Base-by-base conservation (phyloP, 2,113 vertebrate species). In the Phyllostomus hastatus region DNA sequence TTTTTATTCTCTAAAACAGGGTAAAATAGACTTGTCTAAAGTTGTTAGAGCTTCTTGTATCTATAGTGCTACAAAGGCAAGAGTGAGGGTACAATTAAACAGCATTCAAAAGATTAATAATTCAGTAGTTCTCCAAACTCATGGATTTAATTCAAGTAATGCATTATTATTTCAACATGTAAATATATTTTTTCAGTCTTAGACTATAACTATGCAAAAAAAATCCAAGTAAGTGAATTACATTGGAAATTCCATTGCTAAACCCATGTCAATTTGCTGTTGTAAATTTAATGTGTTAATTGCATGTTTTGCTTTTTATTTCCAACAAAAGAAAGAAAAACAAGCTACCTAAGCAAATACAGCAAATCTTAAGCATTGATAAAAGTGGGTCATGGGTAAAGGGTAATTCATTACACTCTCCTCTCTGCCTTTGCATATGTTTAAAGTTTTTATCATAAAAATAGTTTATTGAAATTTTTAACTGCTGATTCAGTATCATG, bases 61-160 rank as follows among this genome's bases (percentile, higher is more conserved):
- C 66, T 38, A 19, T 20, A 50, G 28, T 59, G 54, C 50, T 94
- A 81, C 79, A 76, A 50, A 89, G 19, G 11, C 46, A 95, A 73
- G 64, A 91, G 81, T 41, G 7, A 86, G 28, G 26, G 17, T 76
- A 64, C 7, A 90, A 28, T 92, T 94, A 81, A 70, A 64, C 19
- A 76, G 72, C 9, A 66, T 59, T 90, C 78, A 95, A 80, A 69
- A 70, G 19, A 90, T 87, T 69, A 86, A n/a, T 85, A 90, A 90
- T 33, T 93, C 52, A 67, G 64, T 43, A 83, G 43, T 80, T 19
- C 5, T 78, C 26, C 43, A 31, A 83, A 69, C 17, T 31, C n/a
- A 10, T 38, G 17, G 41, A 90, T 86, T 89, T 88, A 93, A 78
- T 69, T 64, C 50, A 83, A n/a, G 54, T 90, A 79, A 82, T 20